Evolutionary conservation across 2,797 vertebrate genomes (phyloP).

Genomic region (Darevskia mixta): DNA sequence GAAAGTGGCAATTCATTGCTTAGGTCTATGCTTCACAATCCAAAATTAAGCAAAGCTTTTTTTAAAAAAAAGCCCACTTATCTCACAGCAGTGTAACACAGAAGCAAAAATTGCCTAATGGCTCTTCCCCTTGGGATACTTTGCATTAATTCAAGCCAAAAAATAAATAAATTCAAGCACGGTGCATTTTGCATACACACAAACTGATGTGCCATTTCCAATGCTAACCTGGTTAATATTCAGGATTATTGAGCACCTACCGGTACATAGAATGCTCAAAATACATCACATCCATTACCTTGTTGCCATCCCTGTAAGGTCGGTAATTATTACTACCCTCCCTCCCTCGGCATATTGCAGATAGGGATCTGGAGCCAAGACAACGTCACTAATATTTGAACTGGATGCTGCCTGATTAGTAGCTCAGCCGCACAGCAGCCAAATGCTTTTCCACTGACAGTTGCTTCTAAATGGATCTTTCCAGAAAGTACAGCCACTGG

Average conservation of each 20-base stretch:
- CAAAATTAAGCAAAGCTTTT: background rate
- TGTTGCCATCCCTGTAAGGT: background rate
- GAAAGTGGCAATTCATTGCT: background rate
- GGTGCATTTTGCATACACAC: background rate
- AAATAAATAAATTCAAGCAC: too few relatives aligned
- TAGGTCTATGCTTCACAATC: background rate
- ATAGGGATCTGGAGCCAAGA: background rate
- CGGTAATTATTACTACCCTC: background rate
- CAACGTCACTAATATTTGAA: background rate
- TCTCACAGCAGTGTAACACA: background rate
- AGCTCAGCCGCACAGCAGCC: background rate
- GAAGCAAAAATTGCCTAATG: background rate
- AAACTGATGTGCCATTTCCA: background rate
- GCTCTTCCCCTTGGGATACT: background rate
- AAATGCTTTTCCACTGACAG: background rate
- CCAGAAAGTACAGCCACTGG: background rate
- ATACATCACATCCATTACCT: background rate
- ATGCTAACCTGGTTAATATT: background rate
- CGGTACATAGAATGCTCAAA: background rate
- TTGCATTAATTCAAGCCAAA: background rate
- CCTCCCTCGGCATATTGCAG: background rate
- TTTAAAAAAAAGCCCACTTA: background rate
- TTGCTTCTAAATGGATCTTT: background rate
- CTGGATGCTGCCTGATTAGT: background rate
- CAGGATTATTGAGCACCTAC: background rate